Base-by-base conservation (phyloP, 2,113 vertebrate genomes). In the Blennius ocellaris region DNA sequence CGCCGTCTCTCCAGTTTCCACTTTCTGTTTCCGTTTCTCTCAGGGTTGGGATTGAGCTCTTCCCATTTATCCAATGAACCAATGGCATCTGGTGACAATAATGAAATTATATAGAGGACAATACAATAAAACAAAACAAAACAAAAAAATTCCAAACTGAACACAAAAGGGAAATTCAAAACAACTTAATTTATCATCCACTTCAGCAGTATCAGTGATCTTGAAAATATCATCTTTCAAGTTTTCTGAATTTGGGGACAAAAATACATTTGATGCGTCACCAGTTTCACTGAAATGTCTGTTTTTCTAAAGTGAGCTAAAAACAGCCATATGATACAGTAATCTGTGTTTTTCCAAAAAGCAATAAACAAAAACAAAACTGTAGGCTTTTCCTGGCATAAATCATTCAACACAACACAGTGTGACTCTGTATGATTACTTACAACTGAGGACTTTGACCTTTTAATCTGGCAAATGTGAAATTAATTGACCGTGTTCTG, bases 11-110 rank as follows among this genome's bases (percentile, higher is more conserved):
- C 97, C 60, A 95, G 47, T 78, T 95, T 94, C 90, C 96, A 95
- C 71, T 96, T 96, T 30, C 89, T 93, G 84, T 96, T 97, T 69
- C 89, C 92, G 48, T 89, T 95, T 90, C 91, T 93, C 67, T 97
- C 97, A 66, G 94, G 92, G 21, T 93, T 96, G 73, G 93, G 93
- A 83, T 87, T 96, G 69, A 96, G 91, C 21, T 99, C 97, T 78
- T 98, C 96, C 98, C 98, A 99, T 94, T 98, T 99, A 77, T 99
- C 97, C 90, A 98, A 49, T 56, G 95, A 95, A 59, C 95, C 94
- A 88, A 95, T 94, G 65, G 94, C 94, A 82, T 87, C 91, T 94
- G 81, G 66, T 89, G 78, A 62, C 38, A 82, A 14, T 2, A 51
- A 47, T 11, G 48, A 52, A 17, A 58, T n/a, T 53, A 49, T 36